Base-by-base conservation (phyloP, 2,797 vertebrate genomes). In the Intellagama lesueurii region DNA sequence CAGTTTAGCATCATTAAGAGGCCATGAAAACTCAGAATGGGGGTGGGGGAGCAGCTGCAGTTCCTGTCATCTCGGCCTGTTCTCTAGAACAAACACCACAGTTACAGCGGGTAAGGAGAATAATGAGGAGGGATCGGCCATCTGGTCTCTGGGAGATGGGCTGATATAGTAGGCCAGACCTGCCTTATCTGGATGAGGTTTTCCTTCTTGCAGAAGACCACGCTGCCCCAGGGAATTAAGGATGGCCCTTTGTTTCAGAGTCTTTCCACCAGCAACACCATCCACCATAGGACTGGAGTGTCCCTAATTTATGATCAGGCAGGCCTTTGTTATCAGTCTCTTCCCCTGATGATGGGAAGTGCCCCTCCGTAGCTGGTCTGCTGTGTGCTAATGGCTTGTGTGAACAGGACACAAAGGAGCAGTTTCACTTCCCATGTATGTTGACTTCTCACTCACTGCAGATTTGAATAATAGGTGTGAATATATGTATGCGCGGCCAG, bases 21-120 rank as follows among this genome's bases (percentile, higher is more conserved):
- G 76, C 81, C 82, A 66, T 78, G 26, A 2, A 88, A 19, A 7
- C 44, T 0, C 6, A 78, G 16, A 60, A 19, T 81, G 40, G 49
- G 26, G 0, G 8, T 81, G 75, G 32, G 0, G 0, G 0, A 40
- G 5, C 47, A 12, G 44, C n/a, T 5, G 30, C 0, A 40, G 11
- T 19, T 52, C 69, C 78, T 35, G 44, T 22, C 76, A 35, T 80
- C 68, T 80, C 76, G 44, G 5, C 73, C 32, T 76, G 88, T 32
- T 77, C 17, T 68, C 68, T 49, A 7, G 77, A 85, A 40, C 7
- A 30, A 83, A 52, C n/a, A 24, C 60, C 75, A 81, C 44, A 85
- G n/a, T 75, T 30, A 30, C 70, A 56, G 32, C 64, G 44, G 69
- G 80, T 30, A 75, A 82, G 44, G 5, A 52, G 78, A 68, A 75